phyloP scores from a whole-genome alignment of 2,888 invertebrate species.

The Idaea aversata region DNA sequence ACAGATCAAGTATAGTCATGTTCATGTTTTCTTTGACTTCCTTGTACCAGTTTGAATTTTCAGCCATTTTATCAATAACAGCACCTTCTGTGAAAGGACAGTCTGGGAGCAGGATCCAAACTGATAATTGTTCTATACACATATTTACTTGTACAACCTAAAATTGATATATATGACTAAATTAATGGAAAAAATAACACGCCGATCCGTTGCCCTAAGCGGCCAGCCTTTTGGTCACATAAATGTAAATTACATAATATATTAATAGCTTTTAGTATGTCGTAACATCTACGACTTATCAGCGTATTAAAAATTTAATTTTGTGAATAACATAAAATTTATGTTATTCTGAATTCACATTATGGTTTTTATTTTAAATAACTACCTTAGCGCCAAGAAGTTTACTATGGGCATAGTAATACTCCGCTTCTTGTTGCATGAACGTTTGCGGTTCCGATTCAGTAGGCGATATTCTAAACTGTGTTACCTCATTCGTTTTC shows the following conservation, averaged over 20 bases:
- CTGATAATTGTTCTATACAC: neutral
- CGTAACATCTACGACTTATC: no score
- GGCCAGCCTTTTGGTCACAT: no score
- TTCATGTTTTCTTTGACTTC: neutral
- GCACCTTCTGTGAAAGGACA: neutral
- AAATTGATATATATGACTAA: neutral
- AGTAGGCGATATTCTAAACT: neutral
- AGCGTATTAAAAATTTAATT: no score
- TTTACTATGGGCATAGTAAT: neutral
- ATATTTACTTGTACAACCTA: neutral
- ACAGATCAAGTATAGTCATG: neutral
- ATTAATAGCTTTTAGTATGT: no score
- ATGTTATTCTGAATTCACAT: no score
- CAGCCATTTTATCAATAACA: neutral
- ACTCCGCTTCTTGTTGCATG: neutral
- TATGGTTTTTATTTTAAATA: neutral
- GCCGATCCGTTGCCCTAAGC: no score
- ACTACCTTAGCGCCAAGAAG: neutral
- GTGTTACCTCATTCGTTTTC: neutral
- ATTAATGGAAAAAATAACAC: neutral
- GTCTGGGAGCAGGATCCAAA: neutral
- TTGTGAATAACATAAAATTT: no score
- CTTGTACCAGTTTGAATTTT: neutral
- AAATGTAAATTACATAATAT: no score
- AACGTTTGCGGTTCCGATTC: neutral